Evolutionary conservation across 2,113 vertebrate genomes (phyloP), one percentile per base, ranked within the genome.

Genomic region (Orientallactaga bullata): DNA sequence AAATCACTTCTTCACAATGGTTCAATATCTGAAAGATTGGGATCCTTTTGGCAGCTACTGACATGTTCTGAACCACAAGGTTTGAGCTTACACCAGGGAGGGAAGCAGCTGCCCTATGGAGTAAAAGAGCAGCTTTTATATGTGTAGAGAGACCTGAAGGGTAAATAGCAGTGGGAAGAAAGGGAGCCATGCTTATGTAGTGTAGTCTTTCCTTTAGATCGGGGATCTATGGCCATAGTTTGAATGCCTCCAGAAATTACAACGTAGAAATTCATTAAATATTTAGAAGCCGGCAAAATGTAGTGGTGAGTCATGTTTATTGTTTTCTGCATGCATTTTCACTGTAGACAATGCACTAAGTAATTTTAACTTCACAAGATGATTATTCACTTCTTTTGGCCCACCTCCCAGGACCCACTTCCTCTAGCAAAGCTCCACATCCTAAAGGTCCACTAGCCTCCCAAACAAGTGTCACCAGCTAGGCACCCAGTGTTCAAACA

Each of bases 11-110:
- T 74, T 83, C 80, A 68, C 37, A 55, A 55, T 35, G 16, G 60
- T 83, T 10, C 55, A 84, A 47, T 26, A 92, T 90, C 83, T 23
- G 20, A 92, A 86, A 90, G 80, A 86, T 88, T 69, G 84, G 93
- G 76, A 63, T 77, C 17, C 32, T 87, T 89, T 63, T 95, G 94
- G 94, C 85, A 92, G 61, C 47, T 93, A 66, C 63, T 84, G 90
- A 76, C 42, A 42, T n/a, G 35, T 74, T 83, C 82, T 85, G 74
- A 85, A 65, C 20, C 37, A 77, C 28, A 7, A 21, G 4, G 35
- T 68, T 42, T 92, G 85, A 90, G 81, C 63, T 68, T 11, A 73
- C 61, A 93, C 55, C 94, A 80, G 63, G 12, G 23, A 90, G 79
- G 88, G 80, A 92, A 86, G 37, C 85, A 94, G 85, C 85, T 94